These are phyloP conservation scores for Poeciliopsis presidionis DNA, from an alignment of 2,797 vertebrate genomes.

Conservation along the genomic window DNA sequence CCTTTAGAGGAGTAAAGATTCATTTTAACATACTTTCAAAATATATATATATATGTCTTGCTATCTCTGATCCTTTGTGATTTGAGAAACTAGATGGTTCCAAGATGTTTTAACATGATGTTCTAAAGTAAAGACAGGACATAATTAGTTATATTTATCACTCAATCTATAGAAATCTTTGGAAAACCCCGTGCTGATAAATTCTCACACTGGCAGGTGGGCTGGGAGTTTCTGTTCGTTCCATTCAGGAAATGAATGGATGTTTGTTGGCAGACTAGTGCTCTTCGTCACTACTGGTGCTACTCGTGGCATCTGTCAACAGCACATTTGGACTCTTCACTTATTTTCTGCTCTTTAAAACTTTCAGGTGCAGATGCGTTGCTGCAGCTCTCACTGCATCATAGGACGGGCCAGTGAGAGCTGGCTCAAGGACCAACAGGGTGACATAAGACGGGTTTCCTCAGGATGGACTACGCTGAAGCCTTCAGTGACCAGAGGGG, in stretches of 20 bases:
- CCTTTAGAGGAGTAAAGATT: not conserved
- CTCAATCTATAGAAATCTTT: constrained; percentile 7
- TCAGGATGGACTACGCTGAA: constrained; percentile 72
- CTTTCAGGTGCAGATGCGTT: not conserved
- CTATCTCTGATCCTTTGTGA: not conserved
- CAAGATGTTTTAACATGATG: not conserved
- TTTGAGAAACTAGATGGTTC: not conserved
- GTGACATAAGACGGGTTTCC: constrained; percentile 78
- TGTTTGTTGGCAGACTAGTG: constrained; percentile 14
- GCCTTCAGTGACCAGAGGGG: constrained; percentile 63
- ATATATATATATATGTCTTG: not conserved
- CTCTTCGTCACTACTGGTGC: not conserved
- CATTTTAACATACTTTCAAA: not conserved
- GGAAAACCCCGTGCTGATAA: constrained; percentile 42
- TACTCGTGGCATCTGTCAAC: not conserved
- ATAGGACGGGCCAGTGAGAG: constrained; percentile 43
- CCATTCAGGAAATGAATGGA: constrained; percentile 35
- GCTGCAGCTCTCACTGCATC: constrained; percentile 22
- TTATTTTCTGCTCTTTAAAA: not conserved
- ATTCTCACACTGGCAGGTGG: constrained; percentile 46
- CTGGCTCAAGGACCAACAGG: constrained; percentile 44
- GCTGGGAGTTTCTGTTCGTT: constrained; percentile 4
- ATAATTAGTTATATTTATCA: constrained; percentile 7
- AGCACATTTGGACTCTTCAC: constrained; percentile 10
- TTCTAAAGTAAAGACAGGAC: not conserved